Conservation (phyloP, 2,113 vertebrate species). For the Mesocricetus auratus region DNA sequence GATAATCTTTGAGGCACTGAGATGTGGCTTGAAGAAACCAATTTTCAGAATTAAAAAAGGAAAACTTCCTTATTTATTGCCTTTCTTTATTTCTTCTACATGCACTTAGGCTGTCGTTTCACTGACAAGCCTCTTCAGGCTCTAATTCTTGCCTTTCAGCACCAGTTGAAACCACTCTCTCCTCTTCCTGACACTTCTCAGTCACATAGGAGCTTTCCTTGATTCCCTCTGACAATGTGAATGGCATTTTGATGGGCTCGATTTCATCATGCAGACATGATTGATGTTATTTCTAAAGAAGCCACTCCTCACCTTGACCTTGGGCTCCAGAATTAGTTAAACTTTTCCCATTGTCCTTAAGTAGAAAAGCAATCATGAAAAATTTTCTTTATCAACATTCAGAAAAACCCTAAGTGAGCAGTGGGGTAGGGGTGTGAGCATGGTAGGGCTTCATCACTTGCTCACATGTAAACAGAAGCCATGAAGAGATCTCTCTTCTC, state of each 20-base stretch:
- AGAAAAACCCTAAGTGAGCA: not conserved
- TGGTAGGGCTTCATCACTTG: not conserved
- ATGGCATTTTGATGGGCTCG: not conserved
- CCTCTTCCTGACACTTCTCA: not conserved
- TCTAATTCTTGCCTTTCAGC: not conserved
- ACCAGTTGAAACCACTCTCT: not conserved
- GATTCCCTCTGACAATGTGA: not conserved
- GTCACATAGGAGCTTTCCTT: not conserved
- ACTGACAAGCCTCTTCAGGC: not conserved
- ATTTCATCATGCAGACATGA: not conserved
- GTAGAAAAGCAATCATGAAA: not conserved
- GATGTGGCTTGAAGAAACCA: slow-evolving; percentile 60
- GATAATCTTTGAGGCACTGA: slow-evolving; percentile 70
- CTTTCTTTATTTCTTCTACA: not conserved
- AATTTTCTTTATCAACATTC: not conserved
- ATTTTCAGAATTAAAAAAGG: slow-evolving; percentile 56
- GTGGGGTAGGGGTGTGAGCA: not conserved
- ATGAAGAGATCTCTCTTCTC: not conserved
- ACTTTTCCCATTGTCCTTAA: not conserved
- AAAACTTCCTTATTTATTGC: not conserved
- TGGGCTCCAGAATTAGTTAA: not conserved
- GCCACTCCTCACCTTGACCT: not conserved
- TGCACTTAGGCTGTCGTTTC: not conserved
- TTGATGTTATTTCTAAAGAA: not conserved
- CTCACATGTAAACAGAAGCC: not conserved